phyloP scores from a whole-genome alignment of 2,113 vertebrate species.

The Elanus axillaris region DNA sequence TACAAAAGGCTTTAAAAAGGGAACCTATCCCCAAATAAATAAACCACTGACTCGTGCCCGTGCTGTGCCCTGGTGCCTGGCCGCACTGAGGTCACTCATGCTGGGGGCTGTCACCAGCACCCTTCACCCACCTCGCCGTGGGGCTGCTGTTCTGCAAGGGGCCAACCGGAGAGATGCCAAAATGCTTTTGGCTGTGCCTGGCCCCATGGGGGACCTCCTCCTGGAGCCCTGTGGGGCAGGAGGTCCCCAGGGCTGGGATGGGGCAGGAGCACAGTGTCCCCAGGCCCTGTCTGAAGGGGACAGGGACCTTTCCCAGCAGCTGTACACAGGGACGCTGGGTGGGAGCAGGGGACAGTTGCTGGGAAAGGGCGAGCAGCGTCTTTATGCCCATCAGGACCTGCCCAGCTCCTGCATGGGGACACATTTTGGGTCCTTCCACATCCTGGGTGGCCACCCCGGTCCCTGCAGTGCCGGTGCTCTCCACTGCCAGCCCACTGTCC shows the following conservation, averaged over 20 bases:
- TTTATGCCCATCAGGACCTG: background rate
- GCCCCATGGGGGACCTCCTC: background rate
- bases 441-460: accelerated
- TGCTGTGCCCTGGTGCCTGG: background rate
- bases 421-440: accelerated
- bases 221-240: accelerated
- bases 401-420: background rate
- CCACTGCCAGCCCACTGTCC: background rate
- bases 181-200: background rate
- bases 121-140: accelerated
- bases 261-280: background rate
- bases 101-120: background rate
- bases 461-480: background rate
- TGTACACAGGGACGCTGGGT: accelerated
- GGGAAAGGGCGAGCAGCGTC: background rate
- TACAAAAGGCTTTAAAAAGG: conserved; percentile 55
- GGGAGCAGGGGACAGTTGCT: background rate
- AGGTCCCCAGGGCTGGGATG: background rate
- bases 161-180: background rate
- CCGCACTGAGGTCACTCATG: background rate
- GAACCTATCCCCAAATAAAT: conserved; percentile 46
- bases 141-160: background rate
- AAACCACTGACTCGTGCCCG: background rate
- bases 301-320: background rate
- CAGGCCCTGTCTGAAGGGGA: background rate